phyloP scores from a whole-genome alignment of 2,888 invertebrate species.

The Drosophila subquinaria region DNA sequence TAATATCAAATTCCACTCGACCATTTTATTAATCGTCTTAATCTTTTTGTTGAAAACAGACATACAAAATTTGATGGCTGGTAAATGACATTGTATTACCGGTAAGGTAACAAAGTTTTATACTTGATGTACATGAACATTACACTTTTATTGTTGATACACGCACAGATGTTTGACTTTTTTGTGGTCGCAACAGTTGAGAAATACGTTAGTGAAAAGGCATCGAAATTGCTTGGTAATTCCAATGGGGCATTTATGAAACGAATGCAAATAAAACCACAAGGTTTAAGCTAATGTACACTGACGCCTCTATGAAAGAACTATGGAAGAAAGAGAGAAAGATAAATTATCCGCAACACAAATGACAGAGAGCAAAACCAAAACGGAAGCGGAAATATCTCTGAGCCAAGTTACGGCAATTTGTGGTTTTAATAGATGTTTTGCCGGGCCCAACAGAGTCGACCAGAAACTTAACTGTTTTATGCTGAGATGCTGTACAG shows the following conservation, averaged over 20 bases:
- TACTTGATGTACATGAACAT: conserved; percentile 2
- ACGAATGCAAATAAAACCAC: conserved; percentile 58
- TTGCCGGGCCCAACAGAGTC: conserved; percentile 24
- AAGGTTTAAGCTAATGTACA: conserved; percentile 37
- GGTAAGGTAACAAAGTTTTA: neutral
- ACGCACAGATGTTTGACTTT: conserved; percentile 3
- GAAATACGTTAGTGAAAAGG: neutral
- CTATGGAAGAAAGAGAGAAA: conserved; percentile 20
- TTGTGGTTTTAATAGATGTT: conserved; percentile 69
- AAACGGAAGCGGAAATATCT: conserved; percentile 76
- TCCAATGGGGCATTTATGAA: conserved; percentile 23
- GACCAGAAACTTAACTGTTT: conserved; percentile 38
- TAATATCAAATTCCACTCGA: conserved; percentile 6
- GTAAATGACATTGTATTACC: conserved; percentile 22
- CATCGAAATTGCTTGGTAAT: conserved; percentile 32
- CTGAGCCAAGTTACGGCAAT: conserved; percentile 70
- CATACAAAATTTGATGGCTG: conserved; percentile 11
- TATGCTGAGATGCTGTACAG: conserved; percentile 52
- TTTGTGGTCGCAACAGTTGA: neutral
- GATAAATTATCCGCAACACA: conserved; percentile 54
- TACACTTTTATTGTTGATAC: conserved; percentile 10
- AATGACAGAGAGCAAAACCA: conserved; percentile 36
- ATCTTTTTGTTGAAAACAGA: conserved; percentile 2
- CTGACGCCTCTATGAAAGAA: conserved; percentile 12
- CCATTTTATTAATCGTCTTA: neutral